Evolutionary conservation across 2,888 invertebrate genomes (phyloP).

Genomic region (Pristionchus fissidentatus): DNA sequence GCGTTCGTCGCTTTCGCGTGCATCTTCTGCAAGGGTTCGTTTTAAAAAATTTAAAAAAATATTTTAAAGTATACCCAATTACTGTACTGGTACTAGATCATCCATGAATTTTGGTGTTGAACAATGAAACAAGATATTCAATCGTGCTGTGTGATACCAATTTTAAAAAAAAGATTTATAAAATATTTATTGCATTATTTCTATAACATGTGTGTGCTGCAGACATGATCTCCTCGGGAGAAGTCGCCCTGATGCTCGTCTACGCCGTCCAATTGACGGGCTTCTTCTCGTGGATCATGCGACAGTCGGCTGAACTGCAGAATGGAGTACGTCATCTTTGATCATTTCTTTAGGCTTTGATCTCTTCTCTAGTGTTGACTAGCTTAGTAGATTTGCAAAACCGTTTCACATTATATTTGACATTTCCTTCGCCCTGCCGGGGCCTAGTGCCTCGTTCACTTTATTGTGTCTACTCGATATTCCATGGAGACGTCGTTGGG

Average conservation of each 20-base stretch:
- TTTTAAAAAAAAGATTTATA: neutral
- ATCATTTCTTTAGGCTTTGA: neutral
- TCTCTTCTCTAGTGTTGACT: neutral
- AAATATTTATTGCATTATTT: neutral
- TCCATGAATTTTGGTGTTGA: neutral
- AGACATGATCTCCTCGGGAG: slow-evolving; percentile 60
- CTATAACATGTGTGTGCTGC: slow-evolving; percentile 21
- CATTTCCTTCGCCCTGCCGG: no score
- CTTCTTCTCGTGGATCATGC: slow-evolving; percentile 92
- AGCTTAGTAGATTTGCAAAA: neutral
- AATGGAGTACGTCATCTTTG: slow-evolving; percentile 76
- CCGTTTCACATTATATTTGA: no score
- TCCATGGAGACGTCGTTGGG: no score
- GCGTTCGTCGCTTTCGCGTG: slow-evolving; percentile 89
- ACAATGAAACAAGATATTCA: neutral
- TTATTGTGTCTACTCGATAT: no score
- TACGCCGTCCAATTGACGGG: slow-evolving; percentile 81
- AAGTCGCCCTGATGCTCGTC: slow-evolving; percentile 67
- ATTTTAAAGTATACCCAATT: no score
- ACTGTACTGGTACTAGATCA: neutral
- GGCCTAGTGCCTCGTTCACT: no score
- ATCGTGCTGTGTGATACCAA: slow-evolving; percentile 20
- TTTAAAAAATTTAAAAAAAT: no score
- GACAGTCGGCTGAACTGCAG: slow-evolving; percentile 86
- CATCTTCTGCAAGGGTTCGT: slow-evolving; percentile 77